Evolutionary conservation across 2,113 vertebrate species (phyloP).

Genomic region (Blennius ocellaris): DNA sequence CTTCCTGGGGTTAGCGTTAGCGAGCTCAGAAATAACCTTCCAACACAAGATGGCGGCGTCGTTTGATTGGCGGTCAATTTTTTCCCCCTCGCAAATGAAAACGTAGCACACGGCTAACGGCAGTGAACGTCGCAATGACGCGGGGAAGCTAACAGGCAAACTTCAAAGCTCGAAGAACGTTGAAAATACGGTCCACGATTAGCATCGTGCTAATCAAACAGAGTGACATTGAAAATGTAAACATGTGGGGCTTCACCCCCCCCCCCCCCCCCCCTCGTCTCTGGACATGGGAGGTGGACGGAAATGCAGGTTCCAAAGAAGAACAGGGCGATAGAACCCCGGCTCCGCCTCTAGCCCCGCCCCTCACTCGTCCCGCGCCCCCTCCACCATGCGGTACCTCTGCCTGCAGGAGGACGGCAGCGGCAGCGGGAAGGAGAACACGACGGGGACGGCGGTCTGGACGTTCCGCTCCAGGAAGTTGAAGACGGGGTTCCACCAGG

Average conservation of each 20-base stretch:
- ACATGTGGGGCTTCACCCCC: background rate
- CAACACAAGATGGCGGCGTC: no score
- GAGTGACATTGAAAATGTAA: slow-evolving; percentile 6
- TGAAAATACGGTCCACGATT: no score
- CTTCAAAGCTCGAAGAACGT: no score
- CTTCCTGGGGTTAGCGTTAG: no score
- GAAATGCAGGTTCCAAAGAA: slow-evolving; percentile 1
- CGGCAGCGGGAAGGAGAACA: slow-evolving; percentile 89
- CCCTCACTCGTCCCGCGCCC: slow-evolving; percentile 70
- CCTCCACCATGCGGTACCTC: slow-evolving; percentile 92
- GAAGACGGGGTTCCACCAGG: slow-evolving; percentile 95
- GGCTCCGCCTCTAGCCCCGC: no score
- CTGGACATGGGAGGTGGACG: no score
- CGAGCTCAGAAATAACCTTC: no score
- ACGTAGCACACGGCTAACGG: background rate
- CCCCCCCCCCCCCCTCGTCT: slow-evolving; percentile 5
- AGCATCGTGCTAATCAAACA: background rate
- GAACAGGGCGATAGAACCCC: no score
- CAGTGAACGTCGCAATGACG: background rate
- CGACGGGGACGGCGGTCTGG: slow-evolving; percentile 87
- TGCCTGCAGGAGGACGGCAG: slow-evolving; percentile 90
- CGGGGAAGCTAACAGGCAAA: background rate
- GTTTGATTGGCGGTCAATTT: no score
- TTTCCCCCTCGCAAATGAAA: no score
- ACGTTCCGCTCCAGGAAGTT: slow-evolving; percentile 95